Conservation (phyloP, 2,888 invertebrate species). For the Phlogophora meticulosa region DNA sequence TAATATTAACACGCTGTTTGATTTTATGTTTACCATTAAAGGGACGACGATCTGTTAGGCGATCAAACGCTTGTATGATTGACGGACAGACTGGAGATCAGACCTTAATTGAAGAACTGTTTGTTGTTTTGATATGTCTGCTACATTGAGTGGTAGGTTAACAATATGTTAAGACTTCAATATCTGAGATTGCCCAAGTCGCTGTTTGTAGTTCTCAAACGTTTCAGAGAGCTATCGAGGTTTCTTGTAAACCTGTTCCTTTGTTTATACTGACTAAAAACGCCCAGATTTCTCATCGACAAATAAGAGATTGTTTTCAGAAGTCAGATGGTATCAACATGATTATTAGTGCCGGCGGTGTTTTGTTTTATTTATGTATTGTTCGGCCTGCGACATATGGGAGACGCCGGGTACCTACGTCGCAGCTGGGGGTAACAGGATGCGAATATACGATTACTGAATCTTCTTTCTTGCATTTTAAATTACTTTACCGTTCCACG, state of each 20-base stretch:
- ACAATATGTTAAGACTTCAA: constrained; percentile 19
- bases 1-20: constrained; percentile 33
- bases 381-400: constrained; percentile 59
- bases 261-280: constrained; percentile 24
- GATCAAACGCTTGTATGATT: constrained; percentile 24
- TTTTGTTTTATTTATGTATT: constrained; percentile 47
- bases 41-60: constrained; percentile 15
- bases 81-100: constrained; percentile 27
- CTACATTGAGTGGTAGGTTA: constrained; percentile 5
- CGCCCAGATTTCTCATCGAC: constrained; percentile 16
- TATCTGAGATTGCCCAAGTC: constrained; percentile 18
- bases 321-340: constrained; percentile 33
- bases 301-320: constrained; percentile 12
- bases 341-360: constrained; percentile 14
- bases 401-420: constrained; percentile 39
- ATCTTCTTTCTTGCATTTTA: constrained; percentile 49
- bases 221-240: constrained; percentile 1
- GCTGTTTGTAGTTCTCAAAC: constrained; percentile 1
- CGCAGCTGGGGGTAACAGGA: constrained; percentile 67
- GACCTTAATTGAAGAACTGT: constrained; percentile 33
- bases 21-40: constrained; percentile 39
- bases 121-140: constrained; percentile 25
- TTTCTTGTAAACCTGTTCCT: constrained; percentile 29
- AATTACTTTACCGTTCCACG: constrained; percentile 32
- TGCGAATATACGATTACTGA: constrained; percentile 55